Base-by-base conservation (phyloP, 2,113 vertebrate genomes). In the Excalfactoria chinensis region DNA sequence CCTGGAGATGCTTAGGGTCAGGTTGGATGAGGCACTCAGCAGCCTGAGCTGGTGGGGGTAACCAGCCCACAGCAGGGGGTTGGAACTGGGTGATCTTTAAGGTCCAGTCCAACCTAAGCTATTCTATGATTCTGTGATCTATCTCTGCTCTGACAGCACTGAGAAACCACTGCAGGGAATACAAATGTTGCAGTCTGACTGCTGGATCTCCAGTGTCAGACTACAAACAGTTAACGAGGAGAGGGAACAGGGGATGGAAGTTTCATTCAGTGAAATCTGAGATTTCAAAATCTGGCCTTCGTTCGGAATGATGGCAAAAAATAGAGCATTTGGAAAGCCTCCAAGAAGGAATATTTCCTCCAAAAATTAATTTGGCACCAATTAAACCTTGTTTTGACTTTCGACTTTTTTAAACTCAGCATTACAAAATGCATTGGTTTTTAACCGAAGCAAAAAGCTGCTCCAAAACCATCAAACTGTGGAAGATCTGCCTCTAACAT, bases 251-350 rank as follows among this genome's bases (percentile, higher is more conserved):
- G 8, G n/a, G 34, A 93, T 56, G 0, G 6, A 90, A 30, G 20
- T n/a, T 94, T 78, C 58, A 44, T 81, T 90, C 77, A 90, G 18
- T 49, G 73, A 92, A 82, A 89, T 43, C 58, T 48, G 62, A 90
- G 72, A 93, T 87, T 82, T 79, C 73, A 82, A 84, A 92, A 88
- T 66, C 35, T 84, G 48, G 53, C 67, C 73, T 89, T 89, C 1
- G 0, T 67, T 94, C 67, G 79, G 59, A 76, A 88, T 84, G 40
- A 84, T 53, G 81, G 56, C n/a, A 81, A 84, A 92, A 92, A 84
- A 68, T 0, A 79, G 35, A 78, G 62, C 21, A 46, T 10, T 86
- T 67, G 63, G 58, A 68, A 95, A 67, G 28, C 7, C 28, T 73
- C 32, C 51, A 73, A 19, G 21, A 75, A 79, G 25, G 21, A 64